phyloP scores from a whole-genome alignment of 2,113 vertebrate species.

The Sceloporus undulatus region DNA sequence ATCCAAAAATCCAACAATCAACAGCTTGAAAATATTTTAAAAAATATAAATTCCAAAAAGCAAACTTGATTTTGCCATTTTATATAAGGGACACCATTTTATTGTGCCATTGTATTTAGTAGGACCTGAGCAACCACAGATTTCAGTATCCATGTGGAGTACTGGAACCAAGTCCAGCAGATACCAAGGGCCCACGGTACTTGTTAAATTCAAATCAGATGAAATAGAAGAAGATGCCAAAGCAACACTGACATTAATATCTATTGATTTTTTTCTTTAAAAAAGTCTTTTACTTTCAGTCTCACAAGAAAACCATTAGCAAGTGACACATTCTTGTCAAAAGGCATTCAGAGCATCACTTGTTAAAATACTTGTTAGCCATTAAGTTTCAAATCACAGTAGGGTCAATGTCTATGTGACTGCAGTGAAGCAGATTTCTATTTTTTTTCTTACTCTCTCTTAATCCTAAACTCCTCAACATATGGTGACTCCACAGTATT shows the following conservation, averaged over 20 bases:
- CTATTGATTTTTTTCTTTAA: neutral
- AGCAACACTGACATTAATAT: neutral
- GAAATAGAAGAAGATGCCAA: neutral
- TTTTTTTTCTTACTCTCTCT: slow-evolving; percentile 49
- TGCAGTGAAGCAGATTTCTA: slow-evolving; percentile 15
- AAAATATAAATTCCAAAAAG: too few species aligned
- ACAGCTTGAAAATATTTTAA: too few species aligned
- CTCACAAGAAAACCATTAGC: neutral
- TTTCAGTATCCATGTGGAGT: too few species aligned
- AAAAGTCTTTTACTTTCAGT: neutral
- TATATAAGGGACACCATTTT: too few species aligned
- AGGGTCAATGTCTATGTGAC: slow-evolving; percentile 7
- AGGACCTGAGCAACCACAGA: too few species aligned
- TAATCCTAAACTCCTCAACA: slow-evolving; percentile 35
- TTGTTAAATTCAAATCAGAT: neutral
- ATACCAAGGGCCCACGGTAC: too few species aligned
- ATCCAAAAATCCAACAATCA: too few species aligned
- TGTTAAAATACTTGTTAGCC: neutral
- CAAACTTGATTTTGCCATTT: too few species aligned
- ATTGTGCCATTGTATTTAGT: too few species aligned
- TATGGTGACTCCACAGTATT: slow-evolving; percentile 47
- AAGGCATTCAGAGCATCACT: neutral
- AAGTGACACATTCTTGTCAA: neutral
- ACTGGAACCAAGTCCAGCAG: too few species aligned
- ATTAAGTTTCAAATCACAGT: slow-evolving; percentile 26